A percentile compares a stretch with the other conserved stretches of the same genome.
Evolutionary conservation across 53 echinoderm and acorn worm genomes (phyloP).

Genomic region (Henricia sp.): DNA sequence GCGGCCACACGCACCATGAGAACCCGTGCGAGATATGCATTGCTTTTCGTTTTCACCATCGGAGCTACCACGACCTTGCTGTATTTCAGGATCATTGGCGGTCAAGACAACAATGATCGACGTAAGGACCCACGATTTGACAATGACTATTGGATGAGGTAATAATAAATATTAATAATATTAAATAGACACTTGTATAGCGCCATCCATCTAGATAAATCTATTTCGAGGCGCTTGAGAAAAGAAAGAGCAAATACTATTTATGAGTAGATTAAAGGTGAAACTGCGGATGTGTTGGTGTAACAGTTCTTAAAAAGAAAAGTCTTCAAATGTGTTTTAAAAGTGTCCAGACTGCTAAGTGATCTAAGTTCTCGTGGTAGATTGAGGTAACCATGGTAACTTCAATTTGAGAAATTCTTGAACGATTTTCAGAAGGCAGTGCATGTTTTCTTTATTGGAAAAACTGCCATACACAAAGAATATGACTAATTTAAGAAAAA

Average conservation of each 20-base stretch:
- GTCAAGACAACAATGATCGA: neutral
- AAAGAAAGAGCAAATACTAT: neutral
- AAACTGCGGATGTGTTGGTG: neutral
- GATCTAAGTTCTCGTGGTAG: too few relatives aligned
- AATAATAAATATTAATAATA: neutral
- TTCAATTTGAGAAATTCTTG: neutral
- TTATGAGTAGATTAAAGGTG: neutral
- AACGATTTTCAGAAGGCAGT: neutral
- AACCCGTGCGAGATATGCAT: conserved; percentile 24
- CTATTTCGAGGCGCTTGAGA: too few relatives aligned
- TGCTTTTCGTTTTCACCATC: neutral
- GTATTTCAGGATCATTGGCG: neutral
- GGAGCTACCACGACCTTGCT: conserved; percentile 1
- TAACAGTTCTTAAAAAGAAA: too few relatives aligned
- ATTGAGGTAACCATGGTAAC: neutral
- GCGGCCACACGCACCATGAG: conserved; percentile 27
- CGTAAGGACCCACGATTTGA: neutral
- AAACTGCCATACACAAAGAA: too few relatives aligned
- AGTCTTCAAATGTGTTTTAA: too few relatives aligned
- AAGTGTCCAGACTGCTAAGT: too few relatives aligned
- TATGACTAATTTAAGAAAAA: too few relatives aligned
- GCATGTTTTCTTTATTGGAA: neutral
- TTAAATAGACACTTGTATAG: neutral
- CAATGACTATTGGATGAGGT: neutral
- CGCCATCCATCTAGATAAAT: too few relatives aligned